A percentile compares a stretch with the other conserved stretches of the same genome.
Conservation (phyloP, 1,140 invertebrate species). For the Penaeus indicus region DNA sequence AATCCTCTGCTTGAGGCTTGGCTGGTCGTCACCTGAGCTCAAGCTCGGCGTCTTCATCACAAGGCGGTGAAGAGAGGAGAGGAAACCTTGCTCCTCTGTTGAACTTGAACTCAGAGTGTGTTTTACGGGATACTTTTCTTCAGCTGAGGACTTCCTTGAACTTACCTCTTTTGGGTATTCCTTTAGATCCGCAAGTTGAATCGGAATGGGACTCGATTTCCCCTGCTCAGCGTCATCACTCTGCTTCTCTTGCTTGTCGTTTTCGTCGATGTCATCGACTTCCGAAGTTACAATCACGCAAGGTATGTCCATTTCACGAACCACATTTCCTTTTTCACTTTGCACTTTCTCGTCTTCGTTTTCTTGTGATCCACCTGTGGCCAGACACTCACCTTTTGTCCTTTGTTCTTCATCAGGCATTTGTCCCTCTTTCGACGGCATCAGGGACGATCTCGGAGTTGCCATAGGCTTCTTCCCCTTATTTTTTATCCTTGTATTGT, state of each 20-base stretch:
- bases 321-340: too few relatives aligned
- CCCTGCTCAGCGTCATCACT: too few relatives aligned
- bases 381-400: too few relatives aligned
- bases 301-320: too few relatives aligned
- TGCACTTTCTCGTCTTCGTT: too few relatives aligned
- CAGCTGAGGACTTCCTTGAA: not conserved
- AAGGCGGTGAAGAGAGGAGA: constrained; percentile 48
- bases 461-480: constrained; percentile 25
- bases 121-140: constrained; percentile 6
- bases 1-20: constrained; percentile 42
- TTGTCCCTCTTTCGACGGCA: not conserved
- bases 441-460: not conserved
- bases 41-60: constrained; percentile 49
- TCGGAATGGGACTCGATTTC: too few relatives aligned
- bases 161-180: not conserved
- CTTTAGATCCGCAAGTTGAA: not conserved
- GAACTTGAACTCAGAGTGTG: constrained; percentile 39
- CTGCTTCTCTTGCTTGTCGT: too few relatives aligned
- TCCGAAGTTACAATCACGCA: too few relatives aligned
- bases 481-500: not conserved
- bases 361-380: too few relatives aligned
- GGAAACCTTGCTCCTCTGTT: constrained; percentile 45
- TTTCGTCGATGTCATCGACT: too few relatives aligned
- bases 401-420: not conserved
- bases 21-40: constrained; percentile 48